Conservation (phyloP, 2,797 vertebrate species). For the Mionectes olivaceus region DNA sequence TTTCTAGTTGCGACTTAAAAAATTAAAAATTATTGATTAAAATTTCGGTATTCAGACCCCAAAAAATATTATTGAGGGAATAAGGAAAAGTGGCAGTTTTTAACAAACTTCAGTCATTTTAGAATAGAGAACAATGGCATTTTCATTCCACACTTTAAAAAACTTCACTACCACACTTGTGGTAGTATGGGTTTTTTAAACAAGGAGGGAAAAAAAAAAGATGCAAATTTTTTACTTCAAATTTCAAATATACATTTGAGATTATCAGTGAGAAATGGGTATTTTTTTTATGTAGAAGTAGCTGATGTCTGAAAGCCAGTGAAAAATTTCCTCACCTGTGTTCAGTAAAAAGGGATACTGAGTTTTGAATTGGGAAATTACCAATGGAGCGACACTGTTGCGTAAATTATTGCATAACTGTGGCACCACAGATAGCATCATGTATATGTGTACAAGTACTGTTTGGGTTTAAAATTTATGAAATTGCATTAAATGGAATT, state of each 20-base stretch:
- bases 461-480: conserved; percentile 37
- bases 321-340: not conserved
- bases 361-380: conserved; percentile 45
- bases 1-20: not conserved
- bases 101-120: not conserved
- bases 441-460: not conserved
- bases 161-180: not conserved
- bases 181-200: not conserved
- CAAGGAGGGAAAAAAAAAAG: not conserved
- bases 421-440: conserved; percentile 4
- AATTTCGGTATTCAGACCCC: not conserved
- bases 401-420: conserved; percentile 24
- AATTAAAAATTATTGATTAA: too few species aligned
- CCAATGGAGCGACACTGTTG: not conserved
- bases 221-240: not conserved
- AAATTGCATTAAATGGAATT: conserved; percentile 13
- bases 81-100: not conserved
- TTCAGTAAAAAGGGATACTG: not conserved
- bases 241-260: not conserved
- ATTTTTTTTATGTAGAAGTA: not conserved
- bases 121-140: not conserved
- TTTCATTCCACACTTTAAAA: not conserved
- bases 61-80: not conserved
- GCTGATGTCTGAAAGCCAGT: not conserved
- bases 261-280: not conserved